Percentiles rank a stretch among this genome's conserved stretches.
phyloP scores from a whole-genome alignment of 2,113 vertebrate species.

The Pyrgilauda ruficollis region DNA sequence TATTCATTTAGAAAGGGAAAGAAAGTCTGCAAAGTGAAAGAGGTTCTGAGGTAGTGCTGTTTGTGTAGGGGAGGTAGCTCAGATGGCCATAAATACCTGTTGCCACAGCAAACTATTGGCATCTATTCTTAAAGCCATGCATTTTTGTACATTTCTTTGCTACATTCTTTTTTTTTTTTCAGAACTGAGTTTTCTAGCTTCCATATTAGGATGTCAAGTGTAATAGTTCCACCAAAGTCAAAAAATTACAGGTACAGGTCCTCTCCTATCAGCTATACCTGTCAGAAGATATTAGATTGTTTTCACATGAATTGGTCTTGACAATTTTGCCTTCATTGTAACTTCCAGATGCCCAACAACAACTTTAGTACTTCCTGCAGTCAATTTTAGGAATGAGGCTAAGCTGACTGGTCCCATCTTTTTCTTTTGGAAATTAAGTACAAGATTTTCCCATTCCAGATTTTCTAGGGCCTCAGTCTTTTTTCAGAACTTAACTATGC shows the following conservation, averaged over 20 bases:
- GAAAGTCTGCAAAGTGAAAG: neutral
- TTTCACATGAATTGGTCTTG: neutral
- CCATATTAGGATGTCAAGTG: constrained; percentile 19
- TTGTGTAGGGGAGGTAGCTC: neutral
- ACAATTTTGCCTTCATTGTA: constrained; percentile 4
- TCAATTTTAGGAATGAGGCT: neutral
- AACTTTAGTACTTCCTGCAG: neutral
- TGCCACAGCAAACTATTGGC: neutral
- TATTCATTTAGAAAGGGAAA: neutral
- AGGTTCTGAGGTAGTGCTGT: neutral
- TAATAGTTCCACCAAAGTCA: neutral
- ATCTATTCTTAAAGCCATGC: neutral
- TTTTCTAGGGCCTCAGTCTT: neutral
- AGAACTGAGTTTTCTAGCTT: neutral
- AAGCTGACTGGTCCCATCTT: neutral
- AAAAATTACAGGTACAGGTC: neutral
- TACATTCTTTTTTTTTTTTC: neutral
- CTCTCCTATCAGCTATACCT: neutral
- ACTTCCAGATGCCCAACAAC: neutral
- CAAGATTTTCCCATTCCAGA: neutral
- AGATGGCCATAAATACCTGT: neutral
- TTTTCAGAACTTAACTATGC: neutral
- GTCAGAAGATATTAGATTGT: neutral
- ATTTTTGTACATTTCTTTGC: neutral
- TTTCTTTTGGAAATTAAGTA: neutral